A percentile compares a stretch with the other conserved stretches of the same genome.
phyloP scores from a whole-genome alignment of 2,797 vertebrate genomes.

The Oryzias sinensis region DNA sequence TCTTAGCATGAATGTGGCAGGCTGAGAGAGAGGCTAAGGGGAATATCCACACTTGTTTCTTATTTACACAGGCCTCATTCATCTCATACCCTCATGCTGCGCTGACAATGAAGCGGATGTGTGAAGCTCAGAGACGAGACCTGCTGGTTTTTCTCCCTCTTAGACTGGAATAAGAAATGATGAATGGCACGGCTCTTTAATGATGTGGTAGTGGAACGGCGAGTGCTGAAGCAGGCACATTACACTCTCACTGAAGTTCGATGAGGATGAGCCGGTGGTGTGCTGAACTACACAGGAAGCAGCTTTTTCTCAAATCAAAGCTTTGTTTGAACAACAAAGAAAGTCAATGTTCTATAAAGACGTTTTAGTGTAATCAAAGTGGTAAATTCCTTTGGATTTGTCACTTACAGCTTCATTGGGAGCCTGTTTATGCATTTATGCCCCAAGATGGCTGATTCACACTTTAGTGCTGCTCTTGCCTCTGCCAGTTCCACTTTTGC shows the following conservation, averaged over 20 bases:
- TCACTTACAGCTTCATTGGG: not conserved
- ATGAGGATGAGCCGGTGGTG: slow-evolving; percentile 38
- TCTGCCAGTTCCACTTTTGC: slow-evolving; percentile 13
- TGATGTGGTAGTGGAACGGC: slow-evolving; percentile 53
- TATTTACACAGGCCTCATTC: slow-evolving; percentile 58
- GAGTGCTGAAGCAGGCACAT: slow-evolving; percentile 55
- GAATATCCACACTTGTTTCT: slow-evolving; percentile 36
- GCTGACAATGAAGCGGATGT: slow-evolving; percentile 53
- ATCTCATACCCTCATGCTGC: slow-evolving; percentile 38
- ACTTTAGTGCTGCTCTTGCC: slow-evolving; percentile 12
- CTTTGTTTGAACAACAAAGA: slow-evolving; percentile 16
- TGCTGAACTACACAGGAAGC: slow-evolving; percentile 24
- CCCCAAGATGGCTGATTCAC: slow-evolving; percentile 2
- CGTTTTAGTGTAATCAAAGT: too few species aligned
- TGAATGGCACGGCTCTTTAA: slow-evolving; percentile 54
- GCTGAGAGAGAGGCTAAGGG: slow-evolving; percentile 23
- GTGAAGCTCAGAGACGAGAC: slow-evolving; percentile 42
- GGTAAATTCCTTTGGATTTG: slow-evolving; percentile 8
- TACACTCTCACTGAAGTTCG: slow-evolving; percentile 50
- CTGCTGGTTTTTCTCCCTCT: slow-evolving; percentile 1
- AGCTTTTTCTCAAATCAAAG: slow-evolving; percentile 36
- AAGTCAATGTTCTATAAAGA: not conserved
- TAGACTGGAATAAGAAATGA: slow-evolving; percentile 49
- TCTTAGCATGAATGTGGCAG: slow-evolving; percentile 30
- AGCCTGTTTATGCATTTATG: not conserved